phyloP scores from a whole-genome alignment of 2,113 vertebrate species.

The Tichodroma muraria region DNA sequence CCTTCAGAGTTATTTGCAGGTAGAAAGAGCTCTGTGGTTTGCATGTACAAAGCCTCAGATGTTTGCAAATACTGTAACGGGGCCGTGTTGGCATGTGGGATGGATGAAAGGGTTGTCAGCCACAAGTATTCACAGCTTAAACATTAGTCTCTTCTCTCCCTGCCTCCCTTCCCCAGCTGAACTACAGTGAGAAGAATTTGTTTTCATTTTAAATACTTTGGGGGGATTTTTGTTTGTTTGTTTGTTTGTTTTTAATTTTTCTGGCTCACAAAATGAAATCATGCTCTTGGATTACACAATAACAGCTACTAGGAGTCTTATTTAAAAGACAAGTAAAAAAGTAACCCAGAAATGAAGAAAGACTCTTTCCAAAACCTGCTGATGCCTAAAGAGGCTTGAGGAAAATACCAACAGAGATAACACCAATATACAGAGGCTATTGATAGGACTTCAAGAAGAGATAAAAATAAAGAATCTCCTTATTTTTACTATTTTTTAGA shows the following conservation, averaged over 20 bases:
- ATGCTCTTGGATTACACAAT: background rate
- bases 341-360: background rate
- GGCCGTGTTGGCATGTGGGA: background rate
- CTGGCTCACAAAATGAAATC: background rate
- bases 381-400: background rate
- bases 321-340: background rate
- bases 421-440: background rate
- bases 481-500: background rate
- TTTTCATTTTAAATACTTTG: background rate
- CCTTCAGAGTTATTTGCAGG: background rate
- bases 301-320: background rate
- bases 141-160: background rate
- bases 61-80: background rate
- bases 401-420: background rate
- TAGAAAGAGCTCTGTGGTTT: background rate
- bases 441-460: background rate
- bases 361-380: background rate
- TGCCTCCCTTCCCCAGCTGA: background rate
- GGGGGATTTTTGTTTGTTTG: background rate
- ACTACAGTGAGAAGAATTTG: background rate
- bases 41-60: background rate
- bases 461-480: background rate
- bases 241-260: background rate
- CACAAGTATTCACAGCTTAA: background rate
- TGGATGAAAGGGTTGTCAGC: background rate